Base-by-base conservation (phyloP, 2,113 vertebrate genomes). In the Xyrauchen texanus region DNA sequence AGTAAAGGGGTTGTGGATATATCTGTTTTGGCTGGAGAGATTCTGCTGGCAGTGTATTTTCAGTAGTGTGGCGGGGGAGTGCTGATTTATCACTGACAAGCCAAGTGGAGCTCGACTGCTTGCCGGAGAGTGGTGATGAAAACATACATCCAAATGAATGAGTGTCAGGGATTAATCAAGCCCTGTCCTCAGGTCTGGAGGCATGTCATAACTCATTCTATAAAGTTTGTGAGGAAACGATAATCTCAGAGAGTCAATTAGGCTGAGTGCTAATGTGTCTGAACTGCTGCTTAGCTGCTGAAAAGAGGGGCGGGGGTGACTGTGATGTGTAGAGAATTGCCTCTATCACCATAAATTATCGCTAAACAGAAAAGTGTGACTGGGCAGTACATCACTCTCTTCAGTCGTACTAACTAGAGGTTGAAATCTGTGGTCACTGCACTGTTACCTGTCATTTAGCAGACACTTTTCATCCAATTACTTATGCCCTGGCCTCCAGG, bases 121-220 rank as follows among this genome's bases (percentile, higher is more conserved):
- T 80, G 85, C 81, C 68, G 55, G 66, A 64, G 73, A 77, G 74
- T 61, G 11, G 73, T 77, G 69, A 86, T 83, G 83, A 84, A 86
- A 84, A 81, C 78, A 68, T 84, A 82, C 78, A 78, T 86, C 83
- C 62, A 78, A 73, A 83, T 84, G 85, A 86, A 85, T 83, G 81
- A 85, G 81, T 85, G 83, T 87, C 81, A 78, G 65, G 52, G 68
- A 85, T 83, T 82, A 85, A 87, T 87, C 83, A 81, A 70, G 61
- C 57, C 34, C 71, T 70, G 79, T 73, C 76, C 53, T 70, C 49
- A n/a, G 77, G 64, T 79, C 70, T 58, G 66, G 79, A 67, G 83
- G 72, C 71, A 61, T 34, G 61, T 62, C 80, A 77, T 87, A 87
- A 85, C 75, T 87, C 86, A 82, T 80, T 77, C 72, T 53, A 81